Base-by-base conservation (phyloP, 2,888 invertebrate species). In the Digitonthophagus gazella region DNA sequence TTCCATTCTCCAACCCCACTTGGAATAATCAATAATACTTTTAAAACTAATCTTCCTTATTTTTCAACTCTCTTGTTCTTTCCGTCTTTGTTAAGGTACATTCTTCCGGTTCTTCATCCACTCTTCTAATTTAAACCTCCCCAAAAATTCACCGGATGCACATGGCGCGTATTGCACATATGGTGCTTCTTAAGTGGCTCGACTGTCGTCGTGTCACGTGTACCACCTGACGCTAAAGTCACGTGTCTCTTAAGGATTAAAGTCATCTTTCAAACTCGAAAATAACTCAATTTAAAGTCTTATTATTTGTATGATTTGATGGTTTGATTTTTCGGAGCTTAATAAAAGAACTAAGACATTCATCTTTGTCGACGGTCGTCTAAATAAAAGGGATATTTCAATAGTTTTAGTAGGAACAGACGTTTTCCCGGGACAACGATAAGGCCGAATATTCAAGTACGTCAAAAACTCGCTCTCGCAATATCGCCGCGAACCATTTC, bases 221-320 rank as follows among this genome's bases (percentile, higher is more conserved):
- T 61, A 19, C 19, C 61, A 61, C 61, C 61, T 61, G 61, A 61
- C 61, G 19, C 61, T n/a, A 11, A 1, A 61, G 61, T 61, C 61
- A 18, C 61, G 61, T 61, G 61, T n/a, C 61, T 6, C 18, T 18
- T 19, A 3, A 16, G 58, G 15, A 58, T 58, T 15, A 58, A 58
- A 58, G 8, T 58, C 58, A 14, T 8, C 28, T 44, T 44, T 44
- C n/a, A n/a, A n/a, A n/a, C n/a, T n/a, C n/a, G n/a, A n/a, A n/a
- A n/a, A n/a, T n/a, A n/a, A n/a, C n/a, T n/a, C n/a, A n/a, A n/a
- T 22, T 22, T 22, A 22, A 22, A 22, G 22, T 22, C 3, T 22
- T 22, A 6, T 4, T 22, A 22, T 22, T 22, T 22, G 22, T 4
- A 22, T 22, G 22, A 6, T 22, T 22, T 22, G 22, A 22, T 22